These are phyloP conservation scores for Sminthopsis crassicaudata DNA, from an alignment of 2,113 vertebrate species.

Conservation along the genomic window DNA sequence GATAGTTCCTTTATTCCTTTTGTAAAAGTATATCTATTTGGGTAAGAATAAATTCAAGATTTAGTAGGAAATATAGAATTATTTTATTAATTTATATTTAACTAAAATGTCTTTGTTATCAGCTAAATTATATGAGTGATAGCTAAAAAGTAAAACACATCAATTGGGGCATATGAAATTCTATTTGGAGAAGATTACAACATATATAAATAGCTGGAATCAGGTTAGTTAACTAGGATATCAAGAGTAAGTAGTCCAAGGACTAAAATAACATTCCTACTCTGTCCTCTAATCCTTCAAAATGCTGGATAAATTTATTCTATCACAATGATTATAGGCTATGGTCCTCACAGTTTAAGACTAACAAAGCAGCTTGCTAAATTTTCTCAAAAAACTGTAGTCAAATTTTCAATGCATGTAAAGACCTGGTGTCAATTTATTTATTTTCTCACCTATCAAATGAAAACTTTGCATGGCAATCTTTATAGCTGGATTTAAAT, in stretches of 20 bases:
- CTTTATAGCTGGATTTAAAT: constrained; percentile 50
- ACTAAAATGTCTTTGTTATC: neutral
- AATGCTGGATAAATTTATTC: neutral
- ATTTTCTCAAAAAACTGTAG: constrained; percentile 34
- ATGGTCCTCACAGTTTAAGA: neutral
- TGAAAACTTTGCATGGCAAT: neutral
- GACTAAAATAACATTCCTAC: neutral
- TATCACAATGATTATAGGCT: neutral
- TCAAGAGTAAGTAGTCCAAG: neutral
- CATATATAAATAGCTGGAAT: neutral
- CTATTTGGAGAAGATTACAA: neutral
- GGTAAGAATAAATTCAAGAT: too few species aligned
- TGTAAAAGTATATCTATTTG: too few species aligned
- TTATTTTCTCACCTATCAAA: neutral
- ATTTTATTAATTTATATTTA: neutral
- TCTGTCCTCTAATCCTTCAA: neutral
- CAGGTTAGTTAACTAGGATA: neutral
- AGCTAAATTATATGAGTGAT: neutral
- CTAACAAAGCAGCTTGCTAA: constrained; percentile 16
- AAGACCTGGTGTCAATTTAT: constrained; percentile 19
- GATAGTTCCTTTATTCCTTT: neutral
- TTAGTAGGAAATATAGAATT: too few species aligned
- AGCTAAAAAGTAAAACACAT: neutral
- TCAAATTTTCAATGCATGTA: constrained; percentile 13
- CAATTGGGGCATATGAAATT: neutral